Percentiles rank a stretch among this genome's conserved stretches.
Conservation (phyloP, 2,888 invertebrate genomes). For the Athetis lepigone region DNA sequence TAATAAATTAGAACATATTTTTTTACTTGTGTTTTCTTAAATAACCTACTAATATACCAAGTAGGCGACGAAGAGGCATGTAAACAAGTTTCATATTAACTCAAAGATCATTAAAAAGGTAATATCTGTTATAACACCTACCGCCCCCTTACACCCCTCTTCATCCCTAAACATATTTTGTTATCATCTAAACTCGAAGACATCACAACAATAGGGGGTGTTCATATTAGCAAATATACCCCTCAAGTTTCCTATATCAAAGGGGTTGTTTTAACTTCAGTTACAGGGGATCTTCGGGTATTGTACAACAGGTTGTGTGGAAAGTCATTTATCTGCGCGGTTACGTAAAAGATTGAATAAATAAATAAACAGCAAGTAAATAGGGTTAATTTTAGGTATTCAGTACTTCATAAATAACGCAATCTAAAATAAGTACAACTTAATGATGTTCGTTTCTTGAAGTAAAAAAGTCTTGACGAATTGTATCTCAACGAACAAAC, state of each 20-base stretch:
- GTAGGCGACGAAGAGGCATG: too few relatives aligned
- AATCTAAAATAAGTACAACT: not conserved
- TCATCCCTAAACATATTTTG: constrained; percentile 31
- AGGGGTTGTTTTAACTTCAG: constrained; percentile 61
- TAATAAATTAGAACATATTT: too few relatives aligned
- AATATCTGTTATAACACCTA: constrained; percentile 24
- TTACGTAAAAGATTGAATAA: constrained; percentile 3
- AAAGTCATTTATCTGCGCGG: not conserved
- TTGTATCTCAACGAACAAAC: too few relatives aligned
- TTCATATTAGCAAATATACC: constrained; percentile 68
- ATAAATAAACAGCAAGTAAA: not conserved
- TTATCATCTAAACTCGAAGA: constrained; percentile 24
- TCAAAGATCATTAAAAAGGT: constrained; percentile 23
- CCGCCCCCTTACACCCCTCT: not conserved
- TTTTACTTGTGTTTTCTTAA: too few relatives aligned
- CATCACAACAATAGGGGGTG: constrained; percentile 62
- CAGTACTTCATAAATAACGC: too few relatives aligned
- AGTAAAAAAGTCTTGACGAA: too few relatives aligned
- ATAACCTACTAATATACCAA: too few relatives aligned
- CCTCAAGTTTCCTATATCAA: constrained; percentile 67
- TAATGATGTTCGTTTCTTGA: too few relatives aligned
- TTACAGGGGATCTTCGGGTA: constrained; percentile 44
- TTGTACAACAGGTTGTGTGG: not conserved
- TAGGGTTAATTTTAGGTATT: not conserved
- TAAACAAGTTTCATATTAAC: not conserved